Percentiles rank a stretch among this genome's conserved stretches.
Evolutionary conservation across 2,888 invertebrate genomes (phyloP).

Genomic region (Diadegma fenestrale): DNA sequence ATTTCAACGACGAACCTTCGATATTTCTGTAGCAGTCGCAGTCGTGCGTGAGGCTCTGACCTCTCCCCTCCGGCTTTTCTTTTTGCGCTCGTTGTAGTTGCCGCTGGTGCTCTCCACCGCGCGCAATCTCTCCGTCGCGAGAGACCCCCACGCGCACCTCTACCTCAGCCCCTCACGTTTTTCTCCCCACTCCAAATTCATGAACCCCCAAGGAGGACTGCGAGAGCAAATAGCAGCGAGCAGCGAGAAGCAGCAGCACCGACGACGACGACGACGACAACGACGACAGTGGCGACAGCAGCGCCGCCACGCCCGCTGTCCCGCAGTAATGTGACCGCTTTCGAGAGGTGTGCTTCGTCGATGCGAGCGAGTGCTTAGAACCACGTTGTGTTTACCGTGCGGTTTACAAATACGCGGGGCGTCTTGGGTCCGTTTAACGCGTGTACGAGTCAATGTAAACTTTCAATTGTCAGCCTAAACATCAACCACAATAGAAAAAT

Average conservation of each 20-base stretch:
- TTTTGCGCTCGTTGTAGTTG: conserved; percentile 57
- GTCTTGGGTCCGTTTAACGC: not conserved
- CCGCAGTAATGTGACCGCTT: conserved; percentile 83
- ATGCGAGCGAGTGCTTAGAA: conserved; percentile 60
- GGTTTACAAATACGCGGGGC: conserved; percentile 33
- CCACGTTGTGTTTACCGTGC: conserved; percentile 43
- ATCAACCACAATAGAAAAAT: conserved; percentile 4
- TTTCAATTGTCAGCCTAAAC: not conserved
- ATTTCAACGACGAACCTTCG: conserved; percentile 70
- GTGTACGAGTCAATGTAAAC: conserved; percentile 13
- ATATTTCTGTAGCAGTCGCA: conserved; percentile 61
- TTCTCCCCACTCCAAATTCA: conserved; percentile 57
- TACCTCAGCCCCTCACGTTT: conserved; percentile 72
- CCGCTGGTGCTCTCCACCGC: conserved; percentile 40
- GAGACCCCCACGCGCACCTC: conserved; percentile 64
- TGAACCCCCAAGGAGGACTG: conserved; percentile 58
- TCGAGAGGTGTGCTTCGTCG: conserved; percentile 76
- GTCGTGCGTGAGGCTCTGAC: conserved; percentile 73
- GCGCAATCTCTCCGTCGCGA: conserved; percentile 61
- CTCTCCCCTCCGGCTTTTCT: conserved; percentile 52
- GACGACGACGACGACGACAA: conserved; percentile 74
- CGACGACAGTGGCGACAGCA: conserved; percentile 75
- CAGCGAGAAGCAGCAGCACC: conserved; percentile 73
- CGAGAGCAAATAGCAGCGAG: conserved; percentile 64
- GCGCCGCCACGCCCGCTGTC: conserved; percentile 79